A percentile compares a stretch with the other conserved stretches of the same genome.
phyloP scores from a whole-genome alignment of 2,113 vertebrate genomes.

The Embiotoca jacksoni region DNA sequence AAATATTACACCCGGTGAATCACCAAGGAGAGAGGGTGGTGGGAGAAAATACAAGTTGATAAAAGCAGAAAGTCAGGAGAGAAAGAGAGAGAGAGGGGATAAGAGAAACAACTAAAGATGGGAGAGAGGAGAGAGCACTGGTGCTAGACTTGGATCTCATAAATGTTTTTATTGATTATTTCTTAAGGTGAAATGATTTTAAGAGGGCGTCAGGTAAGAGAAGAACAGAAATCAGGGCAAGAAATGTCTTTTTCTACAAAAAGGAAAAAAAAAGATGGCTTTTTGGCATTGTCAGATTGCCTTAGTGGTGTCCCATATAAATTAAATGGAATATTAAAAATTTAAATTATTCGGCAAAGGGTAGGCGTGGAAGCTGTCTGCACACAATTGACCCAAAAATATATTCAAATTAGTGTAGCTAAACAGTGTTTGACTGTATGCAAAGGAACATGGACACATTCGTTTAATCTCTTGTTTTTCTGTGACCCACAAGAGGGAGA shows the following conservation, averaged over 20 bases:
- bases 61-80: slow-evolving; percentile 59
- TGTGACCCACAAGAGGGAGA: slow-evolving; percentile 38
- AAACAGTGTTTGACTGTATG: slow-evolving; percentile 72
- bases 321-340: slow-evolving; percentile 87
- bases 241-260: slow-evolving; percentile 24
- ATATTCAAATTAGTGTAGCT: slow-evolving; percentile 86
- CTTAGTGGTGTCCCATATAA: slow-evolving; percentile 84
- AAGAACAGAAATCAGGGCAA: slow-evolving; percentile 62
- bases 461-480: slow-evolving; percentile 48
- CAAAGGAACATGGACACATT: slow-evolving; percentile 34
- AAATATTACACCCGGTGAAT: slow-evolving; percentile 87
- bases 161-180: slow-evolving; percentile 89
- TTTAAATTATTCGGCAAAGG: slow-evolving; percentile 84
- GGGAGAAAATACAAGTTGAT: slow-evolving; percentile 67
- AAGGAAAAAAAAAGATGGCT: slow-evolving; percentile 42
- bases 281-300: slow-evolving; percentile 81
- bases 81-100: slow-evolving; percentile 22
- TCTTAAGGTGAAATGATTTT: slow-evolving; percentile 85
- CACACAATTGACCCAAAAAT: slow-evolving; percentile 84
- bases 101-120: slow-evolving; percentile 57
- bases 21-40: slow-evolving; percentile 79
- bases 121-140: slow-evolving; percentile 37
- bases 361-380: slow-evolving; percentile 80
- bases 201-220: slow-evolving; percentile 75
- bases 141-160: slow-evolving; percentile 72